A percentile compares a stretch with the other conserved stretches of the same genome.
These are phyloP conservation scores for Atherinomorus stipes DNA, from an alignment of 2,113 vertebrate genomes.

Conservation along the genomic window DNA sequence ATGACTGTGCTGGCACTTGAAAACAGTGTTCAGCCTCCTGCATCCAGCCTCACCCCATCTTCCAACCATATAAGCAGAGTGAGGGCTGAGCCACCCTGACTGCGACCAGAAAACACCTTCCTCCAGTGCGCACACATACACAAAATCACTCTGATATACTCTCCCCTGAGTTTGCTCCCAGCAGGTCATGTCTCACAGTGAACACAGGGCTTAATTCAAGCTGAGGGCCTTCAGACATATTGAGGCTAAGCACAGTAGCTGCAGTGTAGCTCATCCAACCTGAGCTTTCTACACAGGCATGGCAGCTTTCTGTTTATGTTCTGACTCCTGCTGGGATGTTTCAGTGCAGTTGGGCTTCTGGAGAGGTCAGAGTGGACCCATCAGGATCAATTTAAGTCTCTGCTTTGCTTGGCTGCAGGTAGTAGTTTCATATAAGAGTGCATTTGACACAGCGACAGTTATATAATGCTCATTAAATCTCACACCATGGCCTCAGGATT, in stretches of 20 bases:
- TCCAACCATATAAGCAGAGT: not conserved
- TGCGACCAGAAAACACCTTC: constrained; percentile 21
- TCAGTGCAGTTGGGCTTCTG: not conserved
- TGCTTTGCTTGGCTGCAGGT: not conserved
- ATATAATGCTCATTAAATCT: constrained; percentile 34
- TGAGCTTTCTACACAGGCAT: not conserved
- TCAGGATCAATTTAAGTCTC: not conserved
- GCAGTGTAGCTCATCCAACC: constrained; percentile 27
- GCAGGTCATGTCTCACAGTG: constrained; percentile 30
- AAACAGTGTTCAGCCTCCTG: too few relatives aligned
- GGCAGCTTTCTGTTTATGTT: constrained; percentile 6
- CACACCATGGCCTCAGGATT: not conserved
- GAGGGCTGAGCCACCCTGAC: constrained; percentile 8
- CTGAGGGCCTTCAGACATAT: not conserved
- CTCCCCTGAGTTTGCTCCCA: constrained; percentile 4
- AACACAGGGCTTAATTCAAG: constrained; percentile 42
- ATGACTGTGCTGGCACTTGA: too few relatives aligned
- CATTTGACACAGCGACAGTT: constrained; percentile 9
- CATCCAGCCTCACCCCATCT: not conserved
- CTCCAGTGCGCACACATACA: constrained; percentile 25
- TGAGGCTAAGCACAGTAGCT: constrained; percentile 16
- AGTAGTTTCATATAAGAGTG: constrained; percentile 2
- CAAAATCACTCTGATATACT: constrained; percentile 19
- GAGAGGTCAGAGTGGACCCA: not conserved
- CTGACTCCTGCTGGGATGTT: constrained; percentile 1